Evolutionary conservation across 2,797 vertebrate species (phyloP), one percentile per base, ranked within the genome.

Genomic region (Novumbra hubbsi): DNA sequence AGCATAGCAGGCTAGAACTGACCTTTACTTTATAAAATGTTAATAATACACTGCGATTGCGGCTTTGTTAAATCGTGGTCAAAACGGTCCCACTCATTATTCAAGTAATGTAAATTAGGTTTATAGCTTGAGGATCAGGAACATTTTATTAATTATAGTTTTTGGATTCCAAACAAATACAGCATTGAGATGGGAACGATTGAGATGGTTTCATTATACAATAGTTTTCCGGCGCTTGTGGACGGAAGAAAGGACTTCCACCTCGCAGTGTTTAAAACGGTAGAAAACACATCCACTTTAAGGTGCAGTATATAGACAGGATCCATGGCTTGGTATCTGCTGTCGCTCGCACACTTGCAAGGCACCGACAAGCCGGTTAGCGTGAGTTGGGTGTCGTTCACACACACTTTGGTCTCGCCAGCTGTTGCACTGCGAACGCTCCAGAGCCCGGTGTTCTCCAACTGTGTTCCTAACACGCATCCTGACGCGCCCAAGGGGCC

Each of bases 401-500:
- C 71, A 78, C 68, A 66, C 67, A 70, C 69, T 52, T 49, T 69
- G 38, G 17, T 69, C 62, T 60, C 72, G 38, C 73, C 62, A 66
- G 68, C 76, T 76, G 78, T 76, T 76, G 74, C 69, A 71, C 82
- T 76, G 84, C 60, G 77, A 81, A 84, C 73, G 71, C 74, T 74
- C 67, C 52, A 77, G 65, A 79, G 64, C 68, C 0, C 71, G 19
- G 41, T 78, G 17, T 73, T 68, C 71, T 76, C 76, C 81, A 85
- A 84, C 80, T 87, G 83, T 76, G 84, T 83, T 72, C 77, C 78
- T 75, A 85, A 84, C 86, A 87, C 80, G 72, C 45, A 32, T 6
- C 74, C 80, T 81, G 83, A 84, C 27, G 24, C 38, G 62, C 60
- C 75, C 28, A 14, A 19, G 32, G n/a, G n/a, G 32, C 55, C 19